A percentile compares a stretch with the other conserved stretches of the same genome.
Conservation (phyloP, 2,797 vertebrate species). For the Ateles fusciceps region DNA sequence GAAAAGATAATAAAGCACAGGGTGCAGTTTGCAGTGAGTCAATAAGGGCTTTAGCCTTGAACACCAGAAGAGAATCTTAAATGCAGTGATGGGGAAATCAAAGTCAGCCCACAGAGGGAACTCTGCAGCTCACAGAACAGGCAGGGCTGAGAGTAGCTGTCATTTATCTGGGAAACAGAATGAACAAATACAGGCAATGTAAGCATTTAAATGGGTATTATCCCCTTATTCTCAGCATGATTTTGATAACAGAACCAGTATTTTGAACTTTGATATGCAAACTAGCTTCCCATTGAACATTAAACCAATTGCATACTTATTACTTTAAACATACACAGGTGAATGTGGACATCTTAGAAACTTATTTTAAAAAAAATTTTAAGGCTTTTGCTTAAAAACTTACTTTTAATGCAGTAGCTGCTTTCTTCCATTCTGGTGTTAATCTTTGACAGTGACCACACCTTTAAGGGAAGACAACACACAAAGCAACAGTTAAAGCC, state of each 20-base stretch:
- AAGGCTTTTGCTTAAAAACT: constrained; percentile 62
- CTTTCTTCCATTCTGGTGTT: constrained; percentile 96
- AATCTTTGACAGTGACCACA: constrained; percentile 96
- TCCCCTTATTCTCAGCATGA: background rate
- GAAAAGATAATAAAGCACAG: background rate
- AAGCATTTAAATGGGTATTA: background rate
- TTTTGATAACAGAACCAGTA: background rate
- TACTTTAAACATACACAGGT: background rate
- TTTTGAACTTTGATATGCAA: background rate
- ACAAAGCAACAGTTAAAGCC: background rate
- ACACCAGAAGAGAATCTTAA: background rate
- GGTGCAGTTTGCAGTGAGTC: background rate
- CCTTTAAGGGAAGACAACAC: constrained; percentile 82
- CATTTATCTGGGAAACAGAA: background rate
- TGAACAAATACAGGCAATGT: background rate
- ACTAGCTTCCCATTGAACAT: background rate
- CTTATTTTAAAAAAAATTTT: constrained; percentile 89
- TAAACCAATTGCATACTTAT: background rate
- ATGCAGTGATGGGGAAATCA: background rate
- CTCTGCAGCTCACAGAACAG: background rate
- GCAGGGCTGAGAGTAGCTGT: background rate
- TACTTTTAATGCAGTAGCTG: constrained; percentile 95
- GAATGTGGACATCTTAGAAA: background rate
- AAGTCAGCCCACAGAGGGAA: background rate
- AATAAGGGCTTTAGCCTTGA: background rate